phyloP scores from a whole-genome alignment of 2,888 invertebrate genomes.

The Minunthozetes semirufus region DNA sequence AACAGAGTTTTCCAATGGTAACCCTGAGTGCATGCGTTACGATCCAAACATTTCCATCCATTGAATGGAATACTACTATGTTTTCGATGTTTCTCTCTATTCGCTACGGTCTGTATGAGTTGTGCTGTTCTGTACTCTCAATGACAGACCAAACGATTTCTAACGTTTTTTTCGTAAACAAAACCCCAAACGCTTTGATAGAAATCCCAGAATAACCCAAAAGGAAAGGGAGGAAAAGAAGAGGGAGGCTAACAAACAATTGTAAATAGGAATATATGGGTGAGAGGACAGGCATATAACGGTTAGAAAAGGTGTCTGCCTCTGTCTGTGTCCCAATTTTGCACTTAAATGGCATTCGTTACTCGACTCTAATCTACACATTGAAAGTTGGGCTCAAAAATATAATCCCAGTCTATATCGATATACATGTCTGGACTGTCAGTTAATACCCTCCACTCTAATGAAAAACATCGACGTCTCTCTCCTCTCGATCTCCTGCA shows the following conservation, averaged over 20 bases:
- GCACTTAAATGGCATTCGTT: background rate
- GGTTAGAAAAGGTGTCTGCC: constrained; percentile 6
- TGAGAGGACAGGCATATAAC: background rate
- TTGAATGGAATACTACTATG: background rate
- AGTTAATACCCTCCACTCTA: background rate
- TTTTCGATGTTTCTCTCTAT: background rate
- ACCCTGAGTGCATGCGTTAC: background rate
- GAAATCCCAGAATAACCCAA: background rate
- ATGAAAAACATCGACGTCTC: background rate
- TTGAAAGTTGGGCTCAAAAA: background rate
- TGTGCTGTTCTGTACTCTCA: background rate
- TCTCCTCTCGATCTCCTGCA: background rate
- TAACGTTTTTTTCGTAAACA: background rate
- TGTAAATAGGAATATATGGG: background rate
- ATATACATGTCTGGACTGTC: constrained; percentile 1
- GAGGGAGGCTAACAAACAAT: background rate
- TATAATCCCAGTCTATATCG: background rate
- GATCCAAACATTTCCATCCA: background rate
- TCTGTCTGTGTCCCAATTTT: background rate
- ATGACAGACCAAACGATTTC: background rate
- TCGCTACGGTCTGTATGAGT: background rate
- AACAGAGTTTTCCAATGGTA: background rate
- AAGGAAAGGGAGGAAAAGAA: background rate
- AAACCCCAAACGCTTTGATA: background rate
- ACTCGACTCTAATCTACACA: background rate